Percentiles rank a stretch among this genome's conserved stretches.
Conservation (phyloP, 2,113 vertebrate genomes). For the Centropristis striata region DNA sequence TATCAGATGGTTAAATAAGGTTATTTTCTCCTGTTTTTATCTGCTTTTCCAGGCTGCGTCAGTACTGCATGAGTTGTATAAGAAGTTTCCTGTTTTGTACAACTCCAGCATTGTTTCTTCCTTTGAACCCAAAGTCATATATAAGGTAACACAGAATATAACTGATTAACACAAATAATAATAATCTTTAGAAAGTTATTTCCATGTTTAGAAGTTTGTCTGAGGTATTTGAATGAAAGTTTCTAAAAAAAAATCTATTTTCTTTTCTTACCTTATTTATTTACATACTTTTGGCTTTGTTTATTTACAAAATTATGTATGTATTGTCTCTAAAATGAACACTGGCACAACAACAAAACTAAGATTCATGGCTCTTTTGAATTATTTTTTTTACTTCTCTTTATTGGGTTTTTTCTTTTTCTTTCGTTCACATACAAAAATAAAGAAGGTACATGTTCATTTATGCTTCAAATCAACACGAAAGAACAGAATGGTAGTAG, state of each 20-base stretch:
- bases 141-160: conserved; percentile 87
- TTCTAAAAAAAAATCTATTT: too few species aligned
- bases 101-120: conserved; percentile 93
- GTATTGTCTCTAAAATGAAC: neutral
- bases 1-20: neutral
- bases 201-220: neutral
- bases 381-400: too few species aligned
- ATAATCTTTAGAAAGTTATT: neutral
- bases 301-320: neutral
- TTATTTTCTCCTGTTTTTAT: neutral
- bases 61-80: conserved; percentile 88
- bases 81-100: conserved; percentile 90
- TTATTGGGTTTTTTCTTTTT: too few species aligned
- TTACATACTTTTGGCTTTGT: neutral
- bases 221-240: neutral
- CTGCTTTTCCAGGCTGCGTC: conserved; percentile 85
- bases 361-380: neutral
- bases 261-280: neutral
- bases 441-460: too few species aligned
- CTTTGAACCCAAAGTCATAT: conserved; percentile 95
- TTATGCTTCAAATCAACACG: too few species aligned
- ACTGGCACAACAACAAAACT: neutral
- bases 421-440: too few species aligned
- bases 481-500: too few species aligned
- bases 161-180: neutral